Evolutionary conservation across 2,888 invertebrate species (phyloP), one percentile per base, ranked within the genome.

Genomic region (Amblyjoppa proteus): DNA sequence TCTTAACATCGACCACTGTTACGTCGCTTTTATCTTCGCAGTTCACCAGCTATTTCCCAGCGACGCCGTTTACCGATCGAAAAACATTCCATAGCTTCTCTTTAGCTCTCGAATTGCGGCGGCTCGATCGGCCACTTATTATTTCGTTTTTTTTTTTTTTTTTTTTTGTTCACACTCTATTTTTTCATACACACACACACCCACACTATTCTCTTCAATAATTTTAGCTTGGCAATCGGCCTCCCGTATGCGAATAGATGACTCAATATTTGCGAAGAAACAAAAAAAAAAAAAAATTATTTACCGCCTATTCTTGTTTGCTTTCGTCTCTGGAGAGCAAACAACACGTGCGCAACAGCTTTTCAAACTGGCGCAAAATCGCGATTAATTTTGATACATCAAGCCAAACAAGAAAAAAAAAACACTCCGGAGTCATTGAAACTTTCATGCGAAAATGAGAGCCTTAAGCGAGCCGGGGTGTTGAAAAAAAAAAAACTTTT

Each of bases 401-500:
- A 7, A 38, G 16, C 49, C 6, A 34, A 28, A 64, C 75, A 49
- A 41, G 69, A 78, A 20, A 68, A 78, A 78, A 68, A 78, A 61
- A 78, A 78, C 53, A 78, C 68, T 69, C 41, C 13, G 5, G 68
- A 56, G 69, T 78, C 58, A 3, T 41, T 53, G 34, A 71, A 78
- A 78, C 71, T 70, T 56, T 11, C 66, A 6, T 34, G n/a, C 66
- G 20, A 25, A 16, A 20, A 34, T 5, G 58, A 58, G 25, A 25
- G 25, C 11, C 49, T 20, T 31, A 45, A 51, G 51, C 31, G 51
- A 51, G n/a, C 49, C 51, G 64, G 9, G 34, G 28, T 51, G 51
- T 51, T 49, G 51, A 53, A 7, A 38, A 34, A 11, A 38, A 20
- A 20, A 16, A 66, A 66, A 66, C 13, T 76, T 75, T 9, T 51